Percentiles rank a stretch among this genome's conserved stretches.
These are phyloP conservation scores for Panthera uncia DNA, from an alignment of 2,113 vertebrate species.

Conservation along the genomic window DNA sequence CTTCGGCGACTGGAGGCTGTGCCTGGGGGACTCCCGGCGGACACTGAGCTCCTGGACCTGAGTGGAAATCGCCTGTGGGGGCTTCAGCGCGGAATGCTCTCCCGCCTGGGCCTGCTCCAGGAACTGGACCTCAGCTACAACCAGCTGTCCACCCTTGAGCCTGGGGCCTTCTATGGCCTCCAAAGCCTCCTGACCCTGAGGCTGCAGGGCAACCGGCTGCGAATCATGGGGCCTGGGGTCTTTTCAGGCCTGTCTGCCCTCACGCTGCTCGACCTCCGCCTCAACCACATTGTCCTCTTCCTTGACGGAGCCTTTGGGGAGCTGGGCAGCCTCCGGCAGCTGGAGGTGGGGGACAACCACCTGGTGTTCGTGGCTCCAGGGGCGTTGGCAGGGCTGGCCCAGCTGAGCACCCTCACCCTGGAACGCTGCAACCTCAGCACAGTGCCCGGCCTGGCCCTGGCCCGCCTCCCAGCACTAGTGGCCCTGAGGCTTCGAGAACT, in stretches of 20 bases:
- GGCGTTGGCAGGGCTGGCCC: conserved; percentile 88
- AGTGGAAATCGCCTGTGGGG: conserved; percentile 90
- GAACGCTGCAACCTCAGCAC: conserved; percentile 92
- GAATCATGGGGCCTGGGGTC: conserved; percentile 90
- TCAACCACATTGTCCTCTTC: conserved; percentile 93
- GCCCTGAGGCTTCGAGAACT: conserved; percentile 86
- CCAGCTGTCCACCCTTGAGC: conserved; percentile 91
- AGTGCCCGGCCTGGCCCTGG: conserved; percentile 89
- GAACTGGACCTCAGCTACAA: conserved; percentile 93
- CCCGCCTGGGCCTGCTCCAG: conserved; percentile 85
- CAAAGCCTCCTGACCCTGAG: conserved; percentile 84
- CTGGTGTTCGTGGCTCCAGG: conserved; percentile 90
- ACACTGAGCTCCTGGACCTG: conserved; percentile 88
- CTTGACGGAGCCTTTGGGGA: conserved; percentile 91
- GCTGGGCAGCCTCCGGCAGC: conserved; percentile 83
- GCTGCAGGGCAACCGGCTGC: conserved; percentile 89
- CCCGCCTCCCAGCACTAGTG: conserved; percentile 86
- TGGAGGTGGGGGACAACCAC: conserved; percentile 89
- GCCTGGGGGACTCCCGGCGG: conserved; percentile 86
- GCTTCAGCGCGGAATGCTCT: conserved; percentile 88
- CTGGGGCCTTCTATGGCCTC: conserved; percentile 90
- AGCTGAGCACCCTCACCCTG: conserved; percentile 87
- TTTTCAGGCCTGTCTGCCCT: conserved; percentile 89
- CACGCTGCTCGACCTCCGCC: conserved; percentile 88
- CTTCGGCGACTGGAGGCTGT: conserved; percentile 86